Percentiles rank a stretch among this genome's conserved stretches.
Conservation (phyloP, 2,113 vertebrate species). For the Dunckerocampus dactyliophorus region DNA sequence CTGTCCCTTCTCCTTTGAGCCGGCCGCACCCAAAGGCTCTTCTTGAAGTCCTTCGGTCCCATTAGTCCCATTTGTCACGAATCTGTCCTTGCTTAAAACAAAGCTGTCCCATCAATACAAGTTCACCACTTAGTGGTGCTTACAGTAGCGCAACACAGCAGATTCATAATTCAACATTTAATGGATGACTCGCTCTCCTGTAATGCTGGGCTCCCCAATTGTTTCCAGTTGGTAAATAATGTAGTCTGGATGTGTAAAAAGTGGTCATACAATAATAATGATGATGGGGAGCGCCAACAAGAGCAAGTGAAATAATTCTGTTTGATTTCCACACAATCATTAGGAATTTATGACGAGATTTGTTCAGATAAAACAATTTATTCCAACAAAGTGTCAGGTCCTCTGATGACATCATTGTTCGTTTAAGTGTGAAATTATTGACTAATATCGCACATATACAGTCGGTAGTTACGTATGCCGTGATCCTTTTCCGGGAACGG, state of each 20-base stretch:
- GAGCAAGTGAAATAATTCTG: conserved; percentile 71
- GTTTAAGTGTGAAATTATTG: conserved; percentile 29
- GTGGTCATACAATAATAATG: conserved; percentile 76
- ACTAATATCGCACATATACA: too few relatives aligned
- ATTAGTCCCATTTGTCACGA: conserved; percentile 49
- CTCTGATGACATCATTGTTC: conserved; percentile 43
- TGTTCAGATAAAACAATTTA: conserved; percentile 62
- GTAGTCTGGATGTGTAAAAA: conserved; percentile 65
- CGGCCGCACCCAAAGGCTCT: conserved; percentile 33
- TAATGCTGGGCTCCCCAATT: conserved; percentile 57
- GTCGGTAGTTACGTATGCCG: too few relatives aligned
- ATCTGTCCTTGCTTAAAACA: conserved; percentile 49
- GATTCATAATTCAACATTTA: conserved; percentile 70
- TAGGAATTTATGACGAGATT: conserved; percentile 60
- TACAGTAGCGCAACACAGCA: conserved; percentile 43
- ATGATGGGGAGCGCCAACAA: conserved; percentile 58
- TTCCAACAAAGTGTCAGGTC: conserved; percentile 64
- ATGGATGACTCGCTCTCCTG: conserved; percentile 54
- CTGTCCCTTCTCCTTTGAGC: conserved; percentile 13
- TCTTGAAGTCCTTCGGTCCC: conserved; percentile 45
- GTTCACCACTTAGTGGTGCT: conserved; percentile 23
- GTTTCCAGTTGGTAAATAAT: conserved; percentile 77
- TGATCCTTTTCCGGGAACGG: too few relatives aligned
- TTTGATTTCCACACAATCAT: conserved; percentile 72
- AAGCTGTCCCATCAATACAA: conserved; percentile 36